These are phyloP conservation scores for Drosophila anomalata DNA, from an alignment of 2,888 invertebrate species.

Conservation along the genomic window DNA sequence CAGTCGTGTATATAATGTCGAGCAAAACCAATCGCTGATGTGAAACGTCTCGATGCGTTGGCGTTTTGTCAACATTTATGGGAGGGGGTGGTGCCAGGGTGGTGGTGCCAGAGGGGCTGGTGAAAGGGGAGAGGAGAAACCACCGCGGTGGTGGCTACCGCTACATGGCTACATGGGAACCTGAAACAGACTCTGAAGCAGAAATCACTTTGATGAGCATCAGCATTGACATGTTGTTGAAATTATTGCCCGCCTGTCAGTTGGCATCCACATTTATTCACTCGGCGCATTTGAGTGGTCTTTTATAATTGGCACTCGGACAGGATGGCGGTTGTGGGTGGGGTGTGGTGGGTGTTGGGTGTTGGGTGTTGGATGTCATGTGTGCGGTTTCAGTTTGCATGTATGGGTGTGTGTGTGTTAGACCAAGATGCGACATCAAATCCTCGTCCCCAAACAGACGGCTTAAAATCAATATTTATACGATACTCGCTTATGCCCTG, in stretches of 20 bases:
- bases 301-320: conserved; percentile 65
- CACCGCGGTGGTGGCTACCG: conserved; percentile 1
- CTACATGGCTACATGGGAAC: conserved; percentile 19
- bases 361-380: conserved; percentile 3
- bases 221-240: conserved; percentile 73
- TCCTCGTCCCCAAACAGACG: conserved; percentile 9
- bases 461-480: conserved; percentile 65
- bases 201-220: conserved; percentile 76
- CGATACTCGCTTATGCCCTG: conserved; percentile 16
- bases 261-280: conserved; percentile 67
- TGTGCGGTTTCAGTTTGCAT: background rate
- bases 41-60: conserved; percentile 48
- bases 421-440: conserved; percentile 22
- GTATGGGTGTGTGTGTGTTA: background rate
- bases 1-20: conserved; percentile 40
- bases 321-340: conserved; percentile 26
- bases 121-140: background rate
- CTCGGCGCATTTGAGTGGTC: conserved; percentile 55
- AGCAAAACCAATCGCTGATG: conserved; percentile 43
- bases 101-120: conserved; percentile 4
- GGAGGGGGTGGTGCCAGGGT: background rate
- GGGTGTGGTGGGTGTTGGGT: background rate
- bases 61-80: conserved; percentile 69
- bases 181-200: conserved; percentile 44
- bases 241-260: conserved; percentile 74